Conservation (phyloP, 2,797 vertebrate genomes). For the Lepus townsendii region DNA sequence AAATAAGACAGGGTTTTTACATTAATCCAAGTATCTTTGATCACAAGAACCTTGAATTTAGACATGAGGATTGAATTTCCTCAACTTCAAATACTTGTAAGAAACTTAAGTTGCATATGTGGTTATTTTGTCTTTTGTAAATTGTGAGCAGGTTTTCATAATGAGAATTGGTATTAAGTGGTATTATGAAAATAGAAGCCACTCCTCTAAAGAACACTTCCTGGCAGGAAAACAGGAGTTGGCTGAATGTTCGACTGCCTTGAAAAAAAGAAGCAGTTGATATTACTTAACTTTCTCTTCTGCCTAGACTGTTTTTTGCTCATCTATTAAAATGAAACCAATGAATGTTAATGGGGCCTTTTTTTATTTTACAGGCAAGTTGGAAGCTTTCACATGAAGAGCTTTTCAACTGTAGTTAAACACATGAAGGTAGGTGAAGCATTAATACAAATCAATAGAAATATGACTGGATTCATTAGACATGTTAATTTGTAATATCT, state of each 20-base stretch:
- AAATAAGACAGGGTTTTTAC: background rate
- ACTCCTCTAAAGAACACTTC: background rate
- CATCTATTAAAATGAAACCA: slow-evolving; percentile 13
- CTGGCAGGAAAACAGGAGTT: background rate
- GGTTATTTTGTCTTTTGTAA: background rate
- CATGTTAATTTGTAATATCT: slow-evolving; percentile 49
- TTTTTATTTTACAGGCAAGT: slow-evolving; percentile 44
- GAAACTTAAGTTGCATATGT: background rate
- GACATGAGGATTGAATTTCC: background rate
- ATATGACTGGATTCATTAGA: slow-evolving; percentile 36
- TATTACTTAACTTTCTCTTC: slow-evolving; percentile 14
- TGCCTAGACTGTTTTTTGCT: background rate
- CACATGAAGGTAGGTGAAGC: slow-evolving; percentile 57
- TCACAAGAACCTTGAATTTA: background rate
- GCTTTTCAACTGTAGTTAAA: slow-evolving; percentile 42
- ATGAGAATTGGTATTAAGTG: background rate
- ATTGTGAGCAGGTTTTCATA: background rate
- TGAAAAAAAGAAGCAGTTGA: background rate
- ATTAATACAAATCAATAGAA: slow-evolving; percentile 61
- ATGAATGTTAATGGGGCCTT: background rate
- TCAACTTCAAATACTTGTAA: background rate
- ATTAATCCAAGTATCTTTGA: background rate
- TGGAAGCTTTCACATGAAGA: slow-evolving; percentile 18
- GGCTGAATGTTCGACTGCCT: background rate
- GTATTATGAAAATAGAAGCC: background rate